Evolutionary conservation across 2,113 vertebrate genomes (phyloP).

Genomic region (Callipepla californica): DNA sequence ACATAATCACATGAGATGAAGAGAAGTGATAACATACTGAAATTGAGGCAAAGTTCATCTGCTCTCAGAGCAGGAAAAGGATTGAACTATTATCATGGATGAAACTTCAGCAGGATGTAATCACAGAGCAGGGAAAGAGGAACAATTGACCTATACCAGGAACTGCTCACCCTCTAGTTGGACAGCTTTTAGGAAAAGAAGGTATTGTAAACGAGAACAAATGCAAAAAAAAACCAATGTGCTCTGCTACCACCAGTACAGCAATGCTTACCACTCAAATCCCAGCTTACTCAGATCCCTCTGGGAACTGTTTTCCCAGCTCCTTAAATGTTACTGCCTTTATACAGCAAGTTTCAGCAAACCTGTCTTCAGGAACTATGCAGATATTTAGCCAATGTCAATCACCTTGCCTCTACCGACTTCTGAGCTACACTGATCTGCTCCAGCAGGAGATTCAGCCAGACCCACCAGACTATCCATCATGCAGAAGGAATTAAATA

Average conservation of each 20-base stretch:
- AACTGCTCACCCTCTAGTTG: neutral
- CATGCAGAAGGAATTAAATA: neutral
- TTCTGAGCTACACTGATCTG: neutral
- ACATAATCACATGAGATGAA: rapidly evolving
- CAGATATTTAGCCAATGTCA: neutral
- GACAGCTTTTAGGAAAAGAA: neutral
- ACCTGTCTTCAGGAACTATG: neutral
- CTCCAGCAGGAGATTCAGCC: neutral
- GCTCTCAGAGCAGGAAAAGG: neutral
- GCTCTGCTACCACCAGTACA: neutral
- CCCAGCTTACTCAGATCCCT: neutral
- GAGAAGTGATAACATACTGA: neutral
- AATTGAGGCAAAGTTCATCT: neutral
- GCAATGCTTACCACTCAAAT: neutral
- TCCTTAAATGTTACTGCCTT: neutral
- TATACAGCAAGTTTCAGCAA: neutral
- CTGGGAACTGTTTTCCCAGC: neutral
- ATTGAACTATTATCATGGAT: neutral
- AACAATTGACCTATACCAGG: neutral
- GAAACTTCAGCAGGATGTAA: neutral
- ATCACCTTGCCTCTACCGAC: neutral
- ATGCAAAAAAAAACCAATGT: neutral
- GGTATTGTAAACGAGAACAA: neutral
- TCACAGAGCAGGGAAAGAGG: neutral
- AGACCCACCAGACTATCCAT: neutral